Conservation (phyloP, 2,797 vertebrate species). For the Cheirogaleus major region DNA sequence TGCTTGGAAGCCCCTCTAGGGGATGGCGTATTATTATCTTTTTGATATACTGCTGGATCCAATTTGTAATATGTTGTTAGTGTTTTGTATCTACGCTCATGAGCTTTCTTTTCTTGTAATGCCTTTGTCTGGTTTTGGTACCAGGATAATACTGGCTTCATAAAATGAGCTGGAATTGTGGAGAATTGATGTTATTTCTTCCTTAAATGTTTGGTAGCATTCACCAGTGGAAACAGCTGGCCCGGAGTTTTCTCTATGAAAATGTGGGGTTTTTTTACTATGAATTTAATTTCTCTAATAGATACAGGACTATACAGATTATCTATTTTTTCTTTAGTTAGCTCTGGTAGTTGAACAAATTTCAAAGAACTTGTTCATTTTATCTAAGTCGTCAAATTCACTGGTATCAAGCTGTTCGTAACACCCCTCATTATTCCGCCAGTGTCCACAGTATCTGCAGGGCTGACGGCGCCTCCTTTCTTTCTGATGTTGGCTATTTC, state of each 20-base stretch:
- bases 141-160: neutral
- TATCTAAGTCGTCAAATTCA: neutral
- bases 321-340: neutral
- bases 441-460: neutral
- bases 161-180: neutral
- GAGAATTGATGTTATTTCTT: neutral
- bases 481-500: neutral
- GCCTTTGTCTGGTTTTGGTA: neutral
- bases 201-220: neutral
- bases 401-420: neutral
- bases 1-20: neutral
- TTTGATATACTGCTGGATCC: neutral
- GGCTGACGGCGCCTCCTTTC: neutral
- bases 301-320: neutral
- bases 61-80: neutral
- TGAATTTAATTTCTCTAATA: slow-evolving; percentile 25
- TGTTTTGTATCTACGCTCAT: neutral
- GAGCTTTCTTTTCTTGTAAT: neutral
- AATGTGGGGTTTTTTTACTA: neutral
- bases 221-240: neutral
- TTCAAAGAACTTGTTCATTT: neutral
- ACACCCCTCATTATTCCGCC: neutral
- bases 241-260: neutral
- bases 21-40: neutral
- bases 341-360: neutral